Base-by-base conservation (phyloP, 2,113 vertebrate genomes). In the Otolemur garnettii region DNA sequence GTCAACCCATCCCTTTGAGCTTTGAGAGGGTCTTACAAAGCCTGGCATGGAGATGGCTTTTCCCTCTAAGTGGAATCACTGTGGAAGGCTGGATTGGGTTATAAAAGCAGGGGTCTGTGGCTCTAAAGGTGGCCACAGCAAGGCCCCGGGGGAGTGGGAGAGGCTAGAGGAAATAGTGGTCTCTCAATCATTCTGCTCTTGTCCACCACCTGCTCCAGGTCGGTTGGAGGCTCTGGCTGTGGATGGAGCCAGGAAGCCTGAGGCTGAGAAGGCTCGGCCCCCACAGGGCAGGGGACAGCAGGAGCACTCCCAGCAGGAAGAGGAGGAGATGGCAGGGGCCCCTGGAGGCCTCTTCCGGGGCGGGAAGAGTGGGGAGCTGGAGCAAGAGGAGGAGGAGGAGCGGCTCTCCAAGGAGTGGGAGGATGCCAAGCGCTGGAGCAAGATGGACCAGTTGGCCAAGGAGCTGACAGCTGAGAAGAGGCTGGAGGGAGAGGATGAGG, bases 371-470 rank as follows among this genome's bases (percentile, higher is more conserved):
- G 82, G 91, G 97, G 97, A 97, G 0, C 96, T 91, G 1, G 98
- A 98, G 87, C 79, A 55, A 60, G 97, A 98, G 53, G 98, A 97
- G 21, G 95, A 84, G 59, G 90, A 96, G 77, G 78, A 83, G 59
- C 93, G 0, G 55, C 96, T 97, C 72, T 97, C 98, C 87, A 97
- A 96, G 71, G 98, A 98, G 66, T 98, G 98, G 98, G 98, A 98
- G 94, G 97, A 97, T 8, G 90, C 96, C 28, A 98, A 98, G 97
- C 98, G 53, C 10, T 99, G 99, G 99, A 99, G 98, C 97, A 98
- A 98, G 96, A 98, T 98, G 98, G 98, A 98, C 71, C 98, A 99
- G 95, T 95, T 98, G 95, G 98, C 98, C 96, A 98, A 98, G 92
- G 97, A 98, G 97, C 97, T 98, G 97, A 98, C 98, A 0, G 98